Evolutionary conservation across 2,113 vertebrate species (phyloP).

Genomic region (Tinamus guttatus): DNA sequence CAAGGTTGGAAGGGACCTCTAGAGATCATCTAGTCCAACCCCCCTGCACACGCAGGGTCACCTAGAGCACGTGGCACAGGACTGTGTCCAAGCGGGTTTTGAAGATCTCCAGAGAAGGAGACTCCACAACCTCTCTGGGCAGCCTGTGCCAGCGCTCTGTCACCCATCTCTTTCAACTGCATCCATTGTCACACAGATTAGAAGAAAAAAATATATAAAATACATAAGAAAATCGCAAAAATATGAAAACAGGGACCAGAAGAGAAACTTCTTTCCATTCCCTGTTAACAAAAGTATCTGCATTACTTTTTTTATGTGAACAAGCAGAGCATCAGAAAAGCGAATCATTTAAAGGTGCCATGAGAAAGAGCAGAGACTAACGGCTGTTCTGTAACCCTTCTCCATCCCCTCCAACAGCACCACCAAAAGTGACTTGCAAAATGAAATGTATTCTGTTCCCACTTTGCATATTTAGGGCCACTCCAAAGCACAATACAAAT

Average conservation of each 20-base stretch:
- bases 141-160: too few species aligned
- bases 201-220: slow-evolving; percentile 46
- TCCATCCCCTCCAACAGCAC: not conserved
- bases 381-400: slow-evolving; percentile 9
- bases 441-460: not conserved
- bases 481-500: slow-evolving; percentile 69
- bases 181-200: not conserved
- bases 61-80: too few species aligned
- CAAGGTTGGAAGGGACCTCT: too few species aligned
- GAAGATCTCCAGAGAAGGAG: too few species aligned
- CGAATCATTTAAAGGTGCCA: slow-evolving; percentile 49
- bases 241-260: slow-evolving; percentile 55
- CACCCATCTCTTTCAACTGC: not conserved
- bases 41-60: too few species aligned
- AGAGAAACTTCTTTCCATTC: slow-evolving; percentile 71
- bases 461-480: slow-evolving; percentile 34
- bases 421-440: slow-evolving; percentile 34
- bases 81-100: too few species aligned
- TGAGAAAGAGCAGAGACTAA: slow-evolving; percentile 35
- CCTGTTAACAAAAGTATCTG: slow-evolving; percentile 61
- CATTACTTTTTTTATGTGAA: slow-evolving; percentile 55
- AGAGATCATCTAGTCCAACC: too few species aligned
- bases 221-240: slow-evolving; percentile 38
- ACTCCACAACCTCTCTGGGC: too few species aligned
- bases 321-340: slow-evolving; percentile 64